Evolutionary conservation across 2,113 vertebrate genomes (phyloP).

Genomic region (Notechis scutatus): DNA sequence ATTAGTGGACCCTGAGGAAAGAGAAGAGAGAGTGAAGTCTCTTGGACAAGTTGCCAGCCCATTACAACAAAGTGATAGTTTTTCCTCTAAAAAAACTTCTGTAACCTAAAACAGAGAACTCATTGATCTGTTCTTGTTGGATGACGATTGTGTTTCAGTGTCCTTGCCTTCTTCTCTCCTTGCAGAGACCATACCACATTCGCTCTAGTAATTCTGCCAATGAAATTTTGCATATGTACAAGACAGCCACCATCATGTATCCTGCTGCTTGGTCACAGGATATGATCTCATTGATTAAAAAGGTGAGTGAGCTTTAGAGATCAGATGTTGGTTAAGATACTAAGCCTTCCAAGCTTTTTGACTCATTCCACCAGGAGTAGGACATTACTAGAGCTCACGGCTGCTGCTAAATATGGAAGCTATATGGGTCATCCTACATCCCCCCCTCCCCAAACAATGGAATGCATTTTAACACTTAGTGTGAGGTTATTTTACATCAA

Average conservation of each 20-base stretch:
- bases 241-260: slow-evolving; percentile 80
- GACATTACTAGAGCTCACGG: neutral
- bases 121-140: neutral
- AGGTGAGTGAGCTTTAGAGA: slow-evolving; percentile 69
- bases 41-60: neutral
- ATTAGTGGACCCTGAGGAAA: neutral
- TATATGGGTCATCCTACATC: neutral
- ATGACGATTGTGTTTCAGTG: neutral
- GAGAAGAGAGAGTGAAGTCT: neutral
- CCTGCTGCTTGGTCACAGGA: slow-evolving; percentile 84
- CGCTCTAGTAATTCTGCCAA: slow-evolving; percentile 78
- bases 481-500: neutral
- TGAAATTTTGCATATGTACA: slow-evolving; percentile 84
- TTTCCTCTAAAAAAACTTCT: neutral
- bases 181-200: slow-evolving; percentile 91
- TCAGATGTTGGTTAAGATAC: neutral
- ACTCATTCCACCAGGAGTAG: neutral
- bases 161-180: neutral
- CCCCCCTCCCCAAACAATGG: too few relatives aligned
- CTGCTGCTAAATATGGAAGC: neutral
- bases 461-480: neutral
- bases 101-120: neutral
- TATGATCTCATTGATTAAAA: slow-evolving; percentile 85
- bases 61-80: neutral
- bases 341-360: neutral